Conservation (phyloP, 2,888 invertebrate genomes). For the Carabus problematicus region DNA sequence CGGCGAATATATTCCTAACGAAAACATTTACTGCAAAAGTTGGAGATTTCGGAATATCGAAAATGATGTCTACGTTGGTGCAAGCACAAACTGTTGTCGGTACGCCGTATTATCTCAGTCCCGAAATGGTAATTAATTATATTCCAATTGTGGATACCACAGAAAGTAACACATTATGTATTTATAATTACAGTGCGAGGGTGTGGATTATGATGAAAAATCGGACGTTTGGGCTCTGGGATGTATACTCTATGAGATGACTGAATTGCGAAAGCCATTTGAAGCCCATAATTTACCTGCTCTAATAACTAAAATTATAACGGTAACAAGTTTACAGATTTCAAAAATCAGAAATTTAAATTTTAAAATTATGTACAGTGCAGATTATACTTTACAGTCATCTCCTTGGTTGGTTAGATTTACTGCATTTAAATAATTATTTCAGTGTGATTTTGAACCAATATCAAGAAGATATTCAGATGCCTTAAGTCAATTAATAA, state of each 20-base stretch:
- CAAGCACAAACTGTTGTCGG: constrained; percentile 75
- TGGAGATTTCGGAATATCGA: constrained; percentile 80
- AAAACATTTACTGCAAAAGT: constrained; percentile 72
- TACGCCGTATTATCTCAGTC: constrained; percentile 76
- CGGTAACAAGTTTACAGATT: constrained; percentile 55
- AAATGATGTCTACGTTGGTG: constrained; percentile 71
- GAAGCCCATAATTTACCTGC: constrained; percentile 76
- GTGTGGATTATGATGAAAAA: constrained; percentile 77
- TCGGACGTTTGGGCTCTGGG: constrained; percentile 82
- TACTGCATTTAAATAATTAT: too few species aligned
- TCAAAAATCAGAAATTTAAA: constrained; percentile 27
- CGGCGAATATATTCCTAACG: constrained; percentile 76
- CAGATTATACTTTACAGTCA: too few species aligned
- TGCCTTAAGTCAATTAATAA: constrained; percentile 67
- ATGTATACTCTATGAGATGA: constrained; percentile 79
- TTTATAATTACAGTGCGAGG: constrained; percentile 68
- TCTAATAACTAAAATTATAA: constrained; percentile 76
- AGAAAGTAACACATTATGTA: constrained; percentile 1
- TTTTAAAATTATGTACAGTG: too few species aligned
- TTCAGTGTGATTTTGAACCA: constrained; percentile 71
- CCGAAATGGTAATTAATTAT: constrained; percentile 67
- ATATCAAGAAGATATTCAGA: constrained; percentile 71
- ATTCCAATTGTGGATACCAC: constrained; percentile 28
- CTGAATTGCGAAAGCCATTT: constrained; percentile 74
- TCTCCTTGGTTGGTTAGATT: too few species aligned